Conservation (phyloP, 2,797 vertebrate genomes). For the Urocyon cinereoargenteus region DNA sequence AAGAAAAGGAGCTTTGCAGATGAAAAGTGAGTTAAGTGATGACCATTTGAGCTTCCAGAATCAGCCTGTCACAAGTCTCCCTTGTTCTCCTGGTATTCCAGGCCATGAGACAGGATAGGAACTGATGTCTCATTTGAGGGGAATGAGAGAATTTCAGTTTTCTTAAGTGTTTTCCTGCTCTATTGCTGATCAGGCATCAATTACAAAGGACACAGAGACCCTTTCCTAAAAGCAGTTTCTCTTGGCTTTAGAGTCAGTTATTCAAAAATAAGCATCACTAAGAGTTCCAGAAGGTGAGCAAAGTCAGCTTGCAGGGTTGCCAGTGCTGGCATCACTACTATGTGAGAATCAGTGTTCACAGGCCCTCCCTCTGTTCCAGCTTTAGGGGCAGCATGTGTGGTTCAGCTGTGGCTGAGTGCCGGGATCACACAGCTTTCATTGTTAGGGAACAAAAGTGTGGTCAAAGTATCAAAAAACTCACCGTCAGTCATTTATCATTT, state of each 20-base stretch:
- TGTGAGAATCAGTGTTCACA: neutral
- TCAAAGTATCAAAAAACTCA: neutral
- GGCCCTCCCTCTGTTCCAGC: neutral
- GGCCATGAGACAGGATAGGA: neutral
- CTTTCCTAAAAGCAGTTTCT: neutral
- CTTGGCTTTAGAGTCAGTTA: neutral
- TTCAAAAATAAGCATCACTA: neutral
- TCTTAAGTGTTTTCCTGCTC: neutral
- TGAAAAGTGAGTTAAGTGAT: neutral
- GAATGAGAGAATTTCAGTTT: neutral
- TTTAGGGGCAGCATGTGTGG: neutral
- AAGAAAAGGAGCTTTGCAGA: neutral
- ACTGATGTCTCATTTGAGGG: neutral
- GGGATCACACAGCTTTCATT: neutral
- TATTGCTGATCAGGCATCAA: neutral
- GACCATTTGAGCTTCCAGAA: neutral
- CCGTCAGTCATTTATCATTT: neutral
- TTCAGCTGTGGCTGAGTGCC: neutral
- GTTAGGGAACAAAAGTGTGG: neutral
- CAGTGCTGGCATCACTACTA: neutral
- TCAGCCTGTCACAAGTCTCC: neutral
- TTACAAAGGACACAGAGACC: neutral
- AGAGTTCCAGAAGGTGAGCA: neutral
- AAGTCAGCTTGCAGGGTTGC: neutral
- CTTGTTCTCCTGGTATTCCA: neutral